These are phyloP conservation scores for Athetis lepigone DNA, from an alignment of 2,888 invertebrate species.

Conservation along the genomic window DNA sequence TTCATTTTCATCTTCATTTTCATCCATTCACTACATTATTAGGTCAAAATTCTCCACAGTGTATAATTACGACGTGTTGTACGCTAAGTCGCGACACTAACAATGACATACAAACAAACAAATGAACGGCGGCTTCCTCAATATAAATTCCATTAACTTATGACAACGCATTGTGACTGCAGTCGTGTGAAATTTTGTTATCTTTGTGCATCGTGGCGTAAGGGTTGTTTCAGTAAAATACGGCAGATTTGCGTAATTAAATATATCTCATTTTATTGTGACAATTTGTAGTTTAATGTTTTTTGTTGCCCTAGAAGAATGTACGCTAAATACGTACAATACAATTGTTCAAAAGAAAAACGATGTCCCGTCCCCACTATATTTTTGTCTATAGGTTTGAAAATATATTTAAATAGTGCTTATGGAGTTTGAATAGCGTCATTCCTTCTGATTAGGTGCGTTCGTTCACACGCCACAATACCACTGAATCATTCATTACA, in stretches of 20 bases:
- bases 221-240: background rate
- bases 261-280: conserved; percentile 57
- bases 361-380: too few species aligned
- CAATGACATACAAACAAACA: conserved; percentile 11
- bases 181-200: conserved; percentile 37
- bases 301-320: too few species aligned
- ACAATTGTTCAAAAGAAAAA: too few species aligned
- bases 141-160: conserved; percentile 51
- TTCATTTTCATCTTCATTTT: too few species aligned
- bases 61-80: background rate
- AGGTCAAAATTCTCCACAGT: background rate
- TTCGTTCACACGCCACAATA: too few species aligned
- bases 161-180: conserved; percentile 31
- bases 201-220: background rate
- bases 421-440: too few species aligned
- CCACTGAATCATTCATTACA: too few species aligned
- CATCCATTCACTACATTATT: background rate
- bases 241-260: background rate
- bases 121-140: conserved; percentile 30
- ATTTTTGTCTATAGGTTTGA: too few species aligned
- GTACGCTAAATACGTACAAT: too few species aligned
- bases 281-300: conserved; percentile 5
- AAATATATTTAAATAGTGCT: too few species aligned
- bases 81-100: background rate
- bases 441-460: too few species aligned